Base-by-base conservation (phyloP, 2,888 invertebrate species). In the Hydropsyche betteni region DNA sequence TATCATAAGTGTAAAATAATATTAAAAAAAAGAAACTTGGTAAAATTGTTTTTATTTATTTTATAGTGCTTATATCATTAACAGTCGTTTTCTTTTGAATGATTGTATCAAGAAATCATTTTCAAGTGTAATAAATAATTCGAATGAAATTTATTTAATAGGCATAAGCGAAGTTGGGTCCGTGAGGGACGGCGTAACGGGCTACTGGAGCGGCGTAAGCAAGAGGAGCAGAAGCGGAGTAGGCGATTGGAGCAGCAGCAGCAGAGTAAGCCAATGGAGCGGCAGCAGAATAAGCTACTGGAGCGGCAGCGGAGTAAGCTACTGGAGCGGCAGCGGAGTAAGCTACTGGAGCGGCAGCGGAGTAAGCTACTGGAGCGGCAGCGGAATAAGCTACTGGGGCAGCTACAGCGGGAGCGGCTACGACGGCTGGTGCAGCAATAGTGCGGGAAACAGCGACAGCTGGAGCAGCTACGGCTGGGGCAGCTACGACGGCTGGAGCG, bases 321-420 rank as follows among this genome's bases (percentile, higher is more conserved):
- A 58, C 14, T 68, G 73, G 50, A 74, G 75, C 68, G 33, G 74
- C 75, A 12, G 68, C 72, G 61, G 71, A 61, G 58, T 61, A 68
- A 44, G 71, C 64, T 6, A 74, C 51, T n/a, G 74, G 73, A 74
- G 81, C 79, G 10, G 75, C 71, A 52, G 76, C 75, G 61, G 64
- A 38, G 16, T 69, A 68, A 44, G 71, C 50, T 10, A 74, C 16
- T 68, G 72, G 78, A 58, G 75, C 52, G 38, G 58, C 77, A 50
- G 52, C 34, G 33, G 74, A 38, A 52, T 78, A 74, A 52, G 75
- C 77, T 36, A 80, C 80, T 24, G 80, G 81, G 6, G 82, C 80
- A 51, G 81, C 50, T 12, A 70, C 74, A 44, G 38, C 70, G 64
- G 69, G 81, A 80, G 83, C 81, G 81, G 82, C 79, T 80, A 80